Evolutionary conservation across 2,888 invertebrate genomes (phyloP).

Genomic region (Maniola hyperantus): DNA sequence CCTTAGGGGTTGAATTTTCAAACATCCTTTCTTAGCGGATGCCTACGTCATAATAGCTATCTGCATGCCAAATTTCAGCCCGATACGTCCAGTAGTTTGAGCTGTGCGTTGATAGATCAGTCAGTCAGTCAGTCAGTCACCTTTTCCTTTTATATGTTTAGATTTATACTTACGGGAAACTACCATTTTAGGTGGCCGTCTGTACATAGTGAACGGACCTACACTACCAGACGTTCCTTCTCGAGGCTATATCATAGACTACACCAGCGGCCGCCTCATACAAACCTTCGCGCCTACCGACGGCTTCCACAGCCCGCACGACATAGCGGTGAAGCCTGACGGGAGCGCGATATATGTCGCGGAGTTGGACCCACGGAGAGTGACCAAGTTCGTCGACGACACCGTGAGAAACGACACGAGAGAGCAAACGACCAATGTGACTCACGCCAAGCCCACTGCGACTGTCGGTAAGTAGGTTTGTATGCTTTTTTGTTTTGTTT

Average conservation of each 20-base stretch:
- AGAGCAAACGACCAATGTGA: conserved; percentile 38
- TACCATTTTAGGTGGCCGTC: not conserved
- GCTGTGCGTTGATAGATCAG: too few species aligned
- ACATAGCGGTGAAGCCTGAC: conserved; percentile 87
- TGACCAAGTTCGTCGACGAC: conserved; percentile 76
- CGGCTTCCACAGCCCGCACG: conserved; percentile 89
- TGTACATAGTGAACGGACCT: conserved; percentile 89
- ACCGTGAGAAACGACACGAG: conserved; percentile 47
- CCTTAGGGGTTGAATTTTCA: too few species aligned
- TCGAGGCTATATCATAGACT: conserved; percentile 88
- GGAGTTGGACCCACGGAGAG: conserved; percentile 86
- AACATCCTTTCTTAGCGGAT: too few species aligned
- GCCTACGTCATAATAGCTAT: too few species aligned
- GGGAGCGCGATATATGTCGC: conserved; percentile 88
- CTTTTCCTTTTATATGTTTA: too few species aligned
- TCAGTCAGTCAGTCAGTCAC: too few species aligned
- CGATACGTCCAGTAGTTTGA: too few species aligned
- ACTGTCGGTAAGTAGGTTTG: conserved; percentile 66
- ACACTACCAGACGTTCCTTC: conserved; percentile 72
- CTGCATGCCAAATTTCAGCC: too few species aligned
- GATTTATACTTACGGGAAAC: not conserved
- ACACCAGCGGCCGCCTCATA: conserved; percentile 80
- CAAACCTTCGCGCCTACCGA: conserved; percentile 84
- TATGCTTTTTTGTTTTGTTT: conserved; percentile 1
- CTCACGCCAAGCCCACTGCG: conserved; percentile 70